These are phyloP conservation scores for Sisyra nigra DNA, from an alignment of 2,888 invertebrate genomes.

Conservation along the genomic window DNA sequence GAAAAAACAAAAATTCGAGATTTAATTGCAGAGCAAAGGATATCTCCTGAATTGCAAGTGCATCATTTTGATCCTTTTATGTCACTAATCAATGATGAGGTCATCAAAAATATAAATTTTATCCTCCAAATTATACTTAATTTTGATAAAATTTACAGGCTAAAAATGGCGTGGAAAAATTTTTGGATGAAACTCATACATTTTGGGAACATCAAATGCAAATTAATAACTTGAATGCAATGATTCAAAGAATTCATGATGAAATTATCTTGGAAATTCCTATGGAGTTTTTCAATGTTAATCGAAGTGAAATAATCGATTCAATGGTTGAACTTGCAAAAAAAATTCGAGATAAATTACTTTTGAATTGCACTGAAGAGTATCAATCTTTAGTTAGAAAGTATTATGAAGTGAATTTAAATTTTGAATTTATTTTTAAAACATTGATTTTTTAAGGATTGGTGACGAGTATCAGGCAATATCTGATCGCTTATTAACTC, in stretches of 20 bases:
- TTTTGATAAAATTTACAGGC: constrained; percentile 33
- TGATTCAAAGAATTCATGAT: constrained; percentile 42
- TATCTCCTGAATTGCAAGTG: constrained; percentile 53
- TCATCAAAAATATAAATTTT: constrained; percentile 16
- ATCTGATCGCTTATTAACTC: constrained; percentile 57
- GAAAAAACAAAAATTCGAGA: constrained; percentile 44
- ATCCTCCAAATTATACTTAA: neutral
- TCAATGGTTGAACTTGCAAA: constrained; percentile 52
- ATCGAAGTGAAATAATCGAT: constrained; percentile 60
- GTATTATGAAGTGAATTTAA: constrained; percentile 23
- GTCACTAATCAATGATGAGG: constrained; percentile 55
- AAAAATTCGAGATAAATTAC: constrained; percentile 47
- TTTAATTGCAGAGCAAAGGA: constrained; percentile 52
- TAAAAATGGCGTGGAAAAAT: constrained; percentile 41
- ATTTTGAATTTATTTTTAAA: neutral
- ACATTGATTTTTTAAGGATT: constrained; percentile 34
- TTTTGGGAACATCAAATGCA: constrained; percentile 47
- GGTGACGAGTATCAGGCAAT: constrained; percentile 73
- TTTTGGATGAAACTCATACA: constrained; percentile 45
- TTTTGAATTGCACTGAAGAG: constrained; percentile 59
- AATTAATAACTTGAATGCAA: constrained; percentile 41
- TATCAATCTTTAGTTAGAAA: constrained; percentile 63
- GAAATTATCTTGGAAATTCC: constrained; percentile 48
- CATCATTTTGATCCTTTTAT: constrained; percentile 72
- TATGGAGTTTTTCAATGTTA: constrained; percentile 77